Evolutionary conservation across 2,113 vertebrate genomes (phyloP).

Genomic region (Silurus meridionalis): DNA sequence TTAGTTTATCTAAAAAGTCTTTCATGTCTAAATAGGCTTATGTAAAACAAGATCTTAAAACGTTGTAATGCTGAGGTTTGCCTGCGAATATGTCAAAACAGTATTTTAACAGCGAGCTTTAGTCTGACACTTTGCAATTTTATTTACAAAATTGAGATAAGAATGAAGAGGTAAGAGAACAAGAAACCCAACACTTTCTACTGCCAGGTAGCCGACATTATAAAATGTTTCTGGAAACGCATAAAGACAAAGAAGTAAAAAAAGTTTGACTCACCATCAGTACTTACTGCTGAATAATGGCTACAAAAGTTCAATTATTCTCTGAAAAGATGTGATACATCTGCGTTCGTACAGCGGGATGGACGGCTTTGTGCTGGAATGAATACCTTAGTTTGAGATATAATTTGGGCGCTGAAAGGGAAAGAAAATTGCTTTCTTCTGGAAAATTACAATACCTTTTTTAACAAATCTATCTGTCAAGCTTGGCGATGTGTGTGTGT

Average conservation of each 20-base stretch:
- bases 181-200: background rate
- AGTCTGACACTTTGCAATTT: background rate
- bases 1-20: background rate
- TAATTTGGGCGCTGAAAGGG: constrained; percentile 13
- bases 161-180: background rate
- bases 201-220: constrained; percentile 8
- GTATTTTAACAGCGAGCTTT: background rate
- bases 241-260: background rate
- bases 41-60: background rate
- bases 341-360: background rate
- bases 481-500: background rate
- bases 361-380: background rate
- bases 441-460: constrained; percentile 10
- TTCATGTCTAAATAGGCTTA: background rate
- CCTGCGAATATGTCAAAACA: background rate
- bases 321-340: background rate
- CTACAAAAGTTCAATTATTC: constrained; percentile 8
- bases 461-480: constrained; percentile 13
- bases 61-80: background rate
- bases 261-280: background rate
- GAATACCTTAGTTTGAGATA: constrained; percentile 22
- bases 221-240: constrained; percentile 6
- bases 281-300: constrained; percentile 13
- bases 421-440: constrained; percentile 2
- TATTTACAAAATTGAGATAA: background rate